A percentile compares a stretch with the other conserved stretches of the same genome.
Conservation (phyloP, 2,888 invertebrate species). For the Cataglyphis livida region DNA sequence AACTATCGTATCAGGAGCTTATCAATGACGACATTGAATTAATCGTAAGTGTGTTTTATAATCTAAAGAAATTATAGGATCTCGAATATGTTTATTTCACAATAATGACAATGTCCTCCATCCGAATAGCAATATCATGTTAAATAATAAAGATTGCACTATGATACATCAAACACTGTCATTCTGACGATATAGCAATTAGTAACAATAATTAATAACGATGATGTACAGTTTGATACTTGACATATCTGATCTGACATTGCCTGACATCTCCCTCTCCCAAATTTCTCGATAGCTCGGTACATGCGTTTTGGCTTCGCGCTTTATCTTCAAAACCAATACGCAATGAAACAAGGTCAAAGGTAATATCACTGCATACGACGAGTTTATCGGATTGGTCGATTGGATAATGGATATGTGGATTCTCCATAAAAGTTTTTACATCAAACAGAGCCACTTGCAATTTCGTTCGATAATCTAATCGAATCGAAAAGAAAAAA, state of each 20-base stretch:
- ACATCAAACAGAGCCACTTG: neutral
- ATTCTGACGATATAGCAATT: neutral
- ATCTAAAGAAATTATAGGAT: neutral
- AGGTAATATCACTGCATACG: too few species aligned
- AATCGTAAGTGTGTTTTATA: neutral
- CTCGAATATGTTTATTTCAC: neutral
- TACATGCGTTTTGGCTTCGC: too few species aligned
- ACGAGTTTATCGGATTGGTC: too few species aligned
- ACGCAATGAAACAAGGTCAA: too few species aligned
- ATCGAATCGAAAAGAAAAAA: neutral
- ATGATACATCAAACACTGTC: neutral
- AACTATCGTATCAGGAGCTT: slow-evolving; percentile 17
- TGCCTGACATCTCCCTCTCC: slow-evolving; percentile 10
- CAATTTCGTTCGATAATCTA: neutral
- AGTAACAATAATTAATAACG: slow-evolving; percentile 18
- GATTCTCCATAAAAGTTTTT: neutral
- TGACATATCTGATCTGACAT: neutral
- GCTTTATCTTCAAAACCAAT: too few species aligned
- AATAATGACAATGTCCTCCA: neutral
- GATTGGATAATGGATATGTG: too few species aligned
- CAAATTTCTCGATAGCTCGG: too few species aligned
- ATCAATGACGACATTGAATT: slow-evolving; percentile 25
- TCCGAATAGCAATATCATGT: neutral
- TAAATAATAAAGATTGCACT: neutral
- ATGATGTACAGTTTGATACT: neutral